Conservation (phyloP, 2,888 invertebrate genomes). For the Eulithis testata region DNA sequence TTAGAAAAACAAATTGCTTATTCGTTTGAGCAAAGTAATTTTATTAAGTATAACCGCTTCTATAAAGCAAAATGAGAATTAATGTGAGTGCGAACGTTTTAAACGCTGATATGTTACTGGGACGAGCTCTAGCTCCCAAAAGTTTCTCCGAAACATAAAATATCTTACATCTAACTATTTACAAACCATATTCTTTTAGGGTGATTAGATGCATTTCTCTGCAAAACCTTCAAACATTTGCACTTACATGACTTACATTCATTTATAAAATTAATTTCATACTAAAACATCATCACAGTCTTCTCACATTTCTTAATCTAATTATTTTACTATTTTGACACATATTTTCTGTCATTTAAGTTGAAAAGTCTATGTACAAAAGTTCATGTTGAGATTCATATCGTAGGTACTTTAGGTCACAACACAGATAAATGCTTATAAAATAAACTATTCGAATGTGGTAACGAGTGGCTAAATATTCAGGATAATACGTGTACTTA, state of each 20-base stretch:
- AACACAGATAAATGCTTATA: constrained; percentile 30
- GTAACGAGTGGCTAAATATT: constrained; percentile 21
- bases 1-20: constrained; percentile 61
- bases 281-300: constrained; percentile 80
- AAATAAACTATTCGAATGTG: constrained; percentile 26
- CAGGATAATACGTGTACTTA: constrained; percentile 11
- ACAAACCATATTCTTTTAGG: constrained; percentile 32
- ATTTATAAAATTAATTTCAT: constrained; percentile 60
- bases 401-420: constrained; percentile 25
- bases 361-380: constrained; percentile 37
- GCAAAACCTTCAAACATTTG: constrained; percentile 36
- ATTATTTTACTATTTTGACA: constrained; percentile 56
- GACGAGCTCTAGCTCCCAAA: constrained; percentile 50
- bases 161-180: constrained; percentile 40
- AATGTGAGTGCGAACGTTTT: constrained; percentile 48
- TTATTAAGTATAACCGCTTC: constrained; percentile 40
- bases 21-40: constrained; percentile 71
- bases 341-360: constrained; percentile 45
- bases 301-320: constrained; percentile 76
- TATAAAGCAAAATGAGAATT: constrained; percentile 37
- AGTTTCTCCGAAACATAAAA: constrained; percentile 51
- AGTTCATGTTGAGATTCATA: constrained; percentile 31
- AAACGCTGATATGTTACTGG: constrained; percentile 64
- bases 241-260: constrained; percentile 60
- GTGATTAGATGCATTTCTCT: constrained; percentile 35